These are phyloP conservation scores for Lacerta viridis DNA, from an alignment of 2,797 vertebrate species.

Conservation along the genomic window DNA sequence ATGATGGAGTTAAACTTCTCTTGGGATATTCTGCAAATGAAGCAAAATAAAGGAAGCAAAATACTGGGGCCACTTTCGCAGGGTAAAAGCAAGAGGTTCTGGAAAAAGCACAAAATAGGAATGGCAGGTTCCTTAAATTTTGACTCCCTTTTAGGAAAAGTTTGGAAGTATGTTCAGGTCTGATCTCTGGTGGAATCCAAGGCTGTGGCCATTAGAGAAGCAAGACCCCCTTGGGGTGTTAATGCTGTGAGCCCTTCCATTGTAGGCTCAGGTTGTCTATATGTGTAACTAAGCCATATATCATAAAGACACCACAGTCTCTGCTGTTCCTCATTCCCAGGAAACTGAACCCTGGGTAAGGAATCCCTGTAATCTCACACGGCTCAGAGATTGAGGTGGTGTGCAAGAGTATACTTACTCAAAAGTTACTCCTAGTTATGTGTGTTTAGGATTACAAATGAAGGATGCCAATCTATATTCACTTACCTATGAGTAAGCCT, in stretches of 20 bases:
- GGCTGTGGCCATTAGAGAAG: too few relatives aligned
- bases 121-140: constrained; percentile 3
- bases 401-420: not conserved
- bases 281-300: too few relatives aligned
- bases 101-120: constrained; percentile 30
- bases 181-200: not conserved
- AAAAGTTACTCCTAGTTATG: not conserved
- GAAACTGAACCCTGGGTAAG: too few relatives aligned
- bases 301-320: too few relatives aligned
- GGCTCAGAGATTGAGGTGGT: too few relatives aligned
- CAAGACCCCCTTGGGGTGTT: too few relatives aligned
- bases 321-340: too few relatives aligned
- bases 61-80: constrained; percentile 41
- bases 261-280: too few relatives aligned
- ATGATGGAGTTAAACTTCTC: constrained; percentile 34
- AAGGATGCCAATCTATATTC: not conserved
- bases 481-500: not conserved
- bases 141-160: constrained; percentile 51
- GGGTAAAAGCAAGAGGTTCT: not conserved
- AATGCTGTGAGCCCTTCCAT: too few relatives aligned
- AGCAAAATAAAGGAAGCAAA: constrained; percentile 48
- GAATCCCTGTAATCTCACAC: too few relatives aligned
- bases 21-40: constrained; percentile 53
- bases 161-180: constrained; percentile 42
- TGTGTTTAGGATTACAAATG: not conserved